Evolutionary conservation across 2,113 vertebrate species (phyloP).

Genomic region (Motacilla alba): DNA sequence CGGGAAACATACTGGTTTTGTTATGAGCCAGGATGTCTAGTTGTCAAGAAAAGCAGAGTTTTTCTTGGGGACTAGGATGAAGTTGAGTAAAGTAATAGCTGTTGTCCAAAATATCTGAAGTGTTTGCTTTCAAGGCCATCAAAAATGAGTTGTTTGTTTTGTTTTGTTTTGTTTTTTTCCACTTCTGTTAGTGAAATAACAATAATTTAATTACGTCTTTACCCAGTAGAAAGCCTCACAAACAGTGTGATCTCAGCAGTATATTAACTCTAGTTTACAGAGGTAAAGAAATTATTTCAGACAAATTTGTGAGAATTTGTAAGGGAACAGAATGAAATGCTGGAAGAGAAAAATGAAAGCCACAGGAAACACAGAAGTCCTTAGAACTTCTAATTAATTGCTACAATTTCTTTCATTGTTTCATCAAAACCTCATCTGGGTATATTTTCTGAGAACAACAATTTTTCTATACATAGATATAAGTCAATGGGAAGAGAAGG

Average conservation of each 20-base stretch:
- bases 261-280: neutral
- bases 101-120: neutral
- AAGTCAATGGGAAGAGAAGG: neutral
- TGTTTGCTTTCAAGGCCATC: neutral
- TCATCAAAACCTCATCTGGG: neutral
- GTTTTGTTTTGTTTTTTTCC: neutral
- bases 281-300: neutral
- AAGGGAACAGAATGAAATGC: neutral
- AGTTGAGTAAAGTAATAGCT: neutral
- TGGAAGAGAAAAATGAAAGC: neutral
- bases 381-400: neutral
- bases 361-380: neutral
- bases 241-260: neutral
- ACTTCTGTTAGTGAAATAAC: neutral
- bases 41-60: neutral
- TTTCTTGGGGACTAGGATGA: neutral
- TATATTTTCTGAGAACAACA: neutral
- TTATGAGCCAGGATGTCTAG: rapidly evolving
- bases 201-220: neutral
- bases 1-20: neutral
- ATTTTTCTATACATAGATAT: neutral
- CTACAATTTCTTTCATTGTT: neutral
- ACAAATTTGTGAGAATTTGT: neutral
- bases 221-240: neutral
- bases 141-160: neutral